Percentiles rank a stretch among this genome's conserved stretches.
Conservation (phyloP, 2,113 vertebrate species). For the Melanerpes formicivorus region DNA sequence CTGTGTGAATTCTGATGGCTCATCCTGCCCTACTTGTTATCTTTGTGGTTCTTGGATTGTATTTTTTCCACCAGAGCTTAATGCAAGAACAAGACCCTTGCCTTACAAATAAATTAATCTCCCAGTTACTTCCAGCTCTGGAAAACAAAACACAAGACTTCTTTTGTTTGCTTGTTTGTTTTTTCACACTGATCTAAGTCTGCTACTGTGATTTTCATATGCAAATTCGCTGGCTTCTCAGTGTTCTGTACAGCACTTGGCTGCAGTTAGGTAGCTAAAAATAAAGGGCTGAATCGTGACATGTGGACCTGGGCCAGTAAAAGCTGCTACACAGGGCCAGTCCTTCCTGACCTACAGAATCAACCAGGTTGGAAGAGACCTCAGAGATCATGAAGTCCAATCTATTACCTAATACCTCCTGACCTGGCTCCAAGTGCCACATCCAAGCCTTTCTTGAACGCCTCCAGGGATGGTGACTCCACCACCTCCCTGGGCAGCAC, state of each 20-base stretch:
- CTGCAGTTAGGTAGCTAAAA: conserved; percentile 55
- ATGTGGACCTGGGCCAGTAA: not conserved
- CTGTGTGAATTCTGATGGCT: not conserved
- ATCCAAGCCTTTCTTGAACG: no score
- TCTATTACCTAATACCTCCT: no score
- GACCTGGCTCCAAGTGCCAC: no score
- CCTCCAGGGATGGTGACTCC: no score
- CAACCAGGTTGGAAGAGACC: no score
- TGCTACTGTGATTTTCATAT: conserved; percentile 11
- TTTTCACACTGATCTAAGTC: not conserved
- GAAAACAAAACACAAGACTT: no score
- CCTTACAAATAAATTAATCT: not conserved
- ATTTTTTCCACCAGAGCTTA: not conserved
- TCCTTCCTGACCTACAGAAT: not conserved
- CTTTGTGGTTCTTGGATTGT: not conserved
- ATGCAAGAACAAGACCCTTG: not conserved
- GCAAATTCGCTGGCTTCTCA: conserved; percentile 45
- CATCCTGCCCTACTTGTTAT: not conserved
- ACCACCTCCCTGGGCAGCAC: no score
- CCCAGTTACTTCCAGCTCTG: not conserved
- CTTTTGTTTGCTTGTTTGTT: not conserved
- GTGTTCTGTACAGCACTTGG: conserved; percentile 25
- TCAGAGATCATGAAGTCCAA: no score
- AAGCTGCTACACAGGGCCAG: not conserved
- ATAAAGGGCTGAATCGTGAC: conserved; percentile 39